Conservation (phyloP, 1,140 invertebrate species). For the Euwallacea similis region DNA sequence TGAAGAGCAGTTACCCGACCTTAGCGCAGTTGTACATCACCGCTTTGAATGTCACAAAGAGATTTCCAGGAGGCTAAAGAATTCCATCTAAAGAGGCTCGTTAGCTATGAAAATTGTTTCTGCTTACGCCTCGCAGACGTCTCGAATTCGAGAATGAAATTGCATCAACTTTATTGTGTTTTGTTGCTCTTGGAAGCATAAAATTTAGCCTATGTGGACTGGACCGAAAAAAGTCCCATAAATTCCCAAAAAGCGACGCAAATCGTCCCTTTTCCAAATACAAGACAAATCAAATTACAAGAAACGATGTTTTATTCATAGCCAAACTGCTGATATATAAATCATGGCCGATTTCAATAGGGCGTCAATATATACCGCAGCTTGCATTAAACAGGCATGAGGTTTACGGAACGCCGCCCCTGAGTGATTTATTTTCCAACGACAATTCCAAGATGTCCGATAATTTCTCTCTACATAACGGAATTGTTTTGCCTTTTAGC, state of each 20-base stretch:
- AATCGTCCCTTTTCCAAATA: background rate
- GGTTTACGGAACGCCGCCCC: slow-evolving; percentile 5
- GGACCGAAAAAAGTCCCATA: no score
- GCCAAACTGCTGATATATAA: slow-evolving; percentile 21
- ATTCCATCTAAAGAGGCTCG: background rate
- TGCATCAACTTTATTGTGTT: no score
- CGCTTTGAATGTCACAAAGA: background rate
- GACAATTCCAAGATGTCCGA: background rate
- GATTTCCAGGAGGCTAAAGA: slow-evolving; percentile 2
- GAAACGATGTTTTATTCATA: slow-evolving; percentile 31
- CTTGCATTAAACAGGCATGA: slow-evolving; percentile 21
- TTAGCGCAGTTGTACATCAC: background rate
- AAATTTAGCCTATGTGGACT: no score
- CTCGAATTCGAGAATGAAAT: background rate
- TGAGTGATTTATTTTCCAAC: slow-evolving; percentile 15
- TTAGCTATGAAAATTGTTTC: slow-evolving; percentile 4
- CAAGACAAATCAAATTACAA: slow-evolving; percentile 29
- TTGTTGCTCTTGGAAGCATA: no score
- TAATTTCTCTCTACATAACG: background rate
- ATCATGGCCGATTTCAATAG: slow-evolving; percentile 24
- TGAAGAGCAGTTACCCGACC: background rate
- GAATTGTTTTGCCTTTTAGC: slow-evolving; percentile 15
- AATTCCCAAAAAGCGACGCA: no score
- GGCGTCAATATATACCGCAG: background rate
- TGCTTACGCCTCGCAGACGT: background rate